Evolutionary conservation across 2,888 invertebrate species (phyloP).

Genomic region (Leptopilina myrica): DNA sequence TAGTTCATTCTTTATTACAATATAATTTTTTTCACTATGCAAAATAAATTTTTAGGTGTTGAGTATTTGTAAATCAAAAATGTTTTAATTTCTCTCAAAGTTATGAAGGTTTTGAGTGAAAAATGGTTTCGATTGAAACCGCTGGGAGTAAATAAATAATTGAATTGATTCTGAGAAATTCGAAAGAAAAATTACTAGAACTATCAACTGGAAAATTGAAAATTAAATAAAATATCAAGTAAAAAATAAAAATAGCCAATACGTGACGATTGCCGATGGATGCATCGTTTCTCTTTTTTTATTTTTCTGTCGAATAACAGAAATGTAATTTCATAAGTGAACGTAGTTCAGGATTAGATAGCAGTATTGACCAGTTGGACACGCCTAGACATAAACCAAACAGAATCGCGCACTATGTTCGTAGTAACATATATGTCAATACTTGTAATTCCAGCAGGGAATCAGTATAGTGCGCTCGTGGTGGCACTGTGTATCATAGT

Average conservation of each 20-base stretch:
- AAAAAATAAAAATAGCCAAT: constrained; percentile 14
- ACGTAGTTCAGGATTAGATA: constrained; percentile 62
- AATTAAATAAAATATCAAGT: constrained; percentile 24
- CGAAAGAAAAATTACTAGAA: too few species aligned
- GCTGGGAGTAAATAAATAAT: too few species aligned
- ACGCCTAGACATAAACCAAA: constrained; percentile 75
- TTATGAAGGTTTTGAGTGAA: too few species aligned
- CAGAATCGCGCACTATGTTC: constrained; percentile 69
- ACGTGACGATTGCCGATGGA: constrained; percentile 26
- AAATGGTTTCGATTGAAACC: too few species aligned
- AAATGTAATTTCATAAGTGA: constrained; percentile 60
- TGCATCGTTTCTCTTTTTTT: constrained; percentile 1
- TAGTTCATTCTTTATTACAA: too few species aligned
- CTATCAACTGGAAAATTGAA: background rate
- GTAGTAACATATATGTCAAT: constrained; percentile 70
- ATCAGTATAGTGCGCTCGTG: constrained; percentile 63
- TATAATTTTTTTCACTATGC: too few species aligned
- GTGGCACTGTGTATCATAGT: constrained; percentile 48
- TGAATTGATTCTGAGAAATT: too few species aligned
- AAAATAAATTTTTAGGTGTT: too few species aligned
- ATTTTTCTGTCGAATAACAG: constrained; percentile 42
- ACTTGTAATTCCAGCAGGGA: constrained; percentile 73
- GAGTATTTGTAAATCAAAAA: too few species aligned
- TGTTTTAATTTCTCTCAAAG: too few species aligned
- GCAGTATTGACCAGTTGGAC: constrained; percentile 70